phyloP scores from a whole-genome alignment of 2,888 invertebrate genomes.

The Sphaerophoria taeniata region DNA sequence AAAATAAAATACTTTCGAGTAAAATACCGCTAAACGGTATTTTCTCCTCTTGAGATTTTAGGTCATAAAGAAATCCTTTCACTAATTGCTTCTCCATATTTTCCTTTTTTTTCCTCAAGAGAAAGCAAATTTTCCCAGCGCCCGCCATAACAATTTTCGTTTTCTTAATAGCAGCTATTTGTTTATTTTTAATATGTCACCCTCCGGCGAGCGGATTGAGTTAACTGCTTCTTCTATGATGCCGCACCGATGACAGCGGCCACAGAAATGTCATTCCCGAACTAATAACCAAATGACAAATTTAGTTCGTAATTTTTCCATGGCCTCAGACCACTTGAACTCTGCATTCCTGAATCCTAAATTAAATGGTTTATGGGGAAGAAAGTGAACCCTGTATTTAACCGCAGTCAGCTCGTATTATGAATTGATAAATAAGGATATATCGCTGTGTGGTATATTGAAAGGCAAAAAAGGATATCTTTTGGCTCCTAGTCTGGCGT shows the following conservation, averaged over 20 bases:
- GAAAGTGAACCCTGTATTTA: conserved; percentile 45
- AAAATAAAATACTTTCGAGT: conserved; percentile 34
- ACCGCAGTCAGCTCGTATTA: conserved; percentile 56
- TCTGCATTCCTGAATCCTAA: neutral
- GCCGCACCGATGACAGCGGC: conserved; percentile 64
- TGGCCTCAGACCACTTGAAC: conserved; percentile 60
- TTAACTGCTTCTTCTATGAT: conserved; percentile 34
- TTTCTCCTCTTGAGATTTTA: conserved; percentile 60
- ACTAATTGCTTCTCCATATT: conserved; percentile 44
- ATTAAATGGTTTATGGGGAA: conserved; percentile 5
- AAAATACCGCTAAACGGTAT: conserved; percentile 50
- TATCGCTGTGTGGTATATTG: conserved; percentile 49
- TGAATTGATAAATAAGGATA: conserved; percentile 71
- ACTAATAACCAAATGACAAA: conserved; percentile 64
- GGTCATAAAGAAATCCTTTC: conserved; percentile 66
- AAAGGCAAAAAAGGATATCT: conserved; percentile 46
- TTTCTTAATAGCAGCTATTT: conserved; percentile 43
- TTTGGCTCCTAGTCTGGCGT: conserved; percentile 73
- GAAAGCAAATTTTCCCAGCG: conserved; percentile 17
- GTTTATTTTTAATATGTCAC: conserved; percentile 70
- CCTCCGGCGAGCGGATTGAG: conserved; percentile 40
- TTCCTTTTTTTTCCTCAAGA: neutral
- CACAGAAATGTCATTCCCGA: conserved; percentile 65
- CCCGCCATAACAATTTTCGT: conserved; percentile 17
- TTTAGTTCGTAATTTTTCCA: conserved; percentile 44